These are phyloP conservation scores for Cygnus buccinator DNA, from an alignment of 2,113 vertebrate species.

Conservation along the genomic window DNA sequence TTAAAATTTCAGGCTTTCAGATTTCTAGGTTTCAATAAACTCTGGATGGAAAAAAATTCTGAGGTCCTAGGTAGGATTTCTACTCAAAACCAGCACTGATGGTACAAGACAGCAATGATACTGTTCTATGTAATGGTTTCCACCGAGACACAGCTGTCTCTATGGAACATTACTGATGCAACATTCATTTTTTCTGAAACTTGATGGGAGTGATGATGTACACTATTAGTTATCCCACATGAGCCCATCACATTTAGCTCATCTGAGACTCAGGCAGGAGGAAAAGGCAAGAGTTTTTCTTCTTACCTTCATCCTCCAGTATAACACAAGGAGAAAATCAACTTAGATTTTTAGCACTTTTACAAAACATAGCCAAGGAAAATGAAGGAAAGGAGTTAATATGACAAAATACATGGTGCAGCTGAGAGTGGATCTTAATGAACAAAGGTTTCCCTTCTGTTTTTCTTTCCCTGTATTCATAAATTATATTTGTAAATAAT, in stretches of 20 bases:
- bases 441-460: background rate
- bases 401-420: background rate
- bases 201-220: background rate
- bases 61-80: background rate
- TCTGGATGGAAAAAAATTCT: background rate
- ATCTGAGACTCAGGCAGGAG: background rate
- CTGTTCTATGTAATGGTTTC: background rate
- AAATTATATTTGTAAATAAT: background rate
- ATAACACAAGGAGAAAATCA: rapidly evolving
- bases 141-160: background rate
- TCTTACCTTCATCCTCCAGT: background rate
- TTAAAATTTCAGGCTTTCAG: background rate
- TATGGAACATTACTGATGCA: background rate
- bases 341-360: background rate
- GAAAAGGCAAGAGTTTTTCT: background rate
- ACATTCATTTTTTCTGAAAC: background rate
- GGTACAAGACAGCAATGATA: background rate
- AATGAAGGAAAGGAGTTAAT: background rate
- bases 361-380: background rate
- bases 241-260: background rate
- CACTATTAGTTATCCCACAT: rapidly evolving
- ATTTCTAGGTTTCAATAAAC: background rate
- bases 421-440: background rate
- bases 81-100: background rate
- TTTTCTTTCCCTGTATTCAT: background rate